Conservation (phyloP, 2,888 invertebrate genomes). For the Drosophila austrosaltans region DNA sequence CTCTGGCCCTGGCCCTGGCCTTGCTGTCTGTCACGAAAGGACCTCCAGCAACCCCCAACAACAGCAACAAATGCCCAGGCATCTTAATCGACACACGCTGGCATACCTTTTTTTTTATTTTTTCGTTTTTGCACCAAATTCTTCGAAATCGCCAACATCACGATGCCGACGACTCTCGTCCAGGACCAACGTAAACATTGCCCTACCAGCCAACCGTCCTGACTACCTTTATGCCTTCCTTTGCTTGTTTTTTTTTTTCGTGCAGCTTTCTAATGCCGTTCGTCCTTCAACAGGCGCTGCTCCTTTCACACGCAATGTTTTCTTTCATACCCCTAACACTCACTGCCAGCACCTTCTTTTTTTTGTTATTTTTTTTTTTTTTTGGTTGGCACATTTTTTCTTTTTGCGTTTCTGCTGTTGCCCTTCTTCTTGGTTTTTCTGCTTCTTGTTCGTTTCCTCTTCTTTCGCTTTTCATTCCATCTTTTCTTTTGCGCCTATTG, state of each 20-base stretch:
- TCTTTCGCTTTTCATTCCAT: constrained; percentile 37
- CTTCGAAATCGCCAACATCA: constrained; percentile 51
- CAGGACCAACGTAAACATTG: constrained; percentile 66
- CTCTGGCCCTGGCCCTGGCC: constrained; percentile 21
- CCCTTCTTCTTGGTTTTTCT: constrained; percentile 41
- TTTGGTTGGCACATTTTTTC: constrained; percentile 60
- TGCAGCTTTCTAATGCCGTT: constrained; percentile 70
- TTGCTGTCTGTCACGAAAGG: constrained; percentile 55
- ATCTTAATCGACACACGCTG: constrained; percentile 73
- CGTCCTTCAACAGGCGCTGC: constrained; percentile 76
- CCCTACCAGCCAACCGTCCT: neutral
- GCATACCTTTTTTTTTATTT: constrained; percentile 62
- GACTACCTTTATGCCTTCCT: constrained; percentile 48
- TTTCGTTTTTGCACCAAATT: constrained; percentile 29
- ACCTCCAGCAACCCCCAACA: constrained; percentile 47
- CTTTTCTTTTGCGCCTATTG: constrained; percentile 61
- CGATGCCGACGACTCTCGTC: constrained; percentile 21
- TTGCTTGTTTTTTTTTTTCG: constrained; percentile 28
- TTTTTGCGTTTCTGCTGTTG: constrained; percentile 40
- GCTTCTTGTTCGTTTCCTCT: constrained; percentile 14
- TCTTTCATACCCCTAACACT: constrained; percentile 17
- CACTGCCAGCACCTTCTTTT: constrained; percentile 14
- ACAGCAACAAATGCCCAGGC: constrained; percentile 47
- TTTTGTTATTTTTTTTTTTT: constrained; percentile 24
- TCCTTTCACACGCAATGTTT: constrained; percentile 70